Evolutionary conservation across 2,797 vertebrate species (phyloP).

Genomic region (Myripristis jacobus): DNA sequence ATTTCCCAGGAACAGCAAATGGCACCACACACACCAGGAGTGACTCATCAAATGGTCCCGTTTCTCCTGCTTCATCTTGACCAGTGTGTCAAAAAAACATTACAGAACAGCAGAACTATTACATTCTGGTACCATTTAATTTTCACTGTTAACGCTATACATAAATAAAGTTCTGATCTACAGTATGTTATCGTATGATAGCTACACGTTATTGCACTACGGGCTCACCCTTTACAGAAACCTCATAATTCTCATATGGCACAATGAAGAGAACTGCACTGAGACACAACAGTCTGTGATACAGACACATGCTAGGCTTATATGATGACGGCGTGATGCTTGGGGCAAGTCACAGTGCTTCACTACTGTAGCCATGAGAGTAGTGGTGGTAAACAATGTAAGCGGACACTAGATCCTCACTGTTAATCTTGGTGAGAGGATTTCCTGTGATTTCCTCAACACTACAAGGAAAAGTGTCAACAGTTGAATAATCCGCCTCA

Average conservation of each 20-base stretch:
- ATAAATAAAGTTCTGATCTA: conserved; percentile 70
- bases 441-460: background rate
- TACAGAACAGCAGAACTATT: conserved; percentile 32
- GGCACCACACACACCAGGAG: conserved; percentile 15
- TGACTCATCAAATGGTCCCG: conserved; percentile 45
- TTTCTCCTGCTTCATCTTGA: background rate
- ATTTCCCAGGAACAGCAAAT: conserved; percentile 26
- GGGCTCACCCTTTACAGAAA: conserved; percentile 32
- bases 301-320: conserved; percentile 62
- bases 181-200: conserved; percentile 37
- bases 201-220: conserved; percentile 68
- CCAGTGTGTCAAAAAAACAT: conserved; percentile 18
- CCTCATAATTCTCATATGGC: conserved; percentile 46
- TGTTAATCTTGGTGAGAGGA: background rate
- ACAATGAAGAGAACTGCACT: conserved; percentile 61
- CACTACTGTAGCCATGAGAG: conserved; percentile 6
- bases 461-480: conserved; percentile 3
- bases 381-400: conserved; percentile 3
- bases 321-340: conserved; percentile 24
- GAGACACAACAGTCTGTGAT: conserved; percentile 46
- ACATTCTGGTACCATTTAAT: conserved; percentile 30
- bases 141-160: conserved; percentile 32
- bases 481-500: conserved; percentile 1
- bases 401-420: background rate
- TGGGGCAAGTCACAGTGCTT: conserved; percentile 27